phyloP scores from a whole-genome alignment of 2,888 invertebrate genomes.

The Drosophila algonquin region DNA sequence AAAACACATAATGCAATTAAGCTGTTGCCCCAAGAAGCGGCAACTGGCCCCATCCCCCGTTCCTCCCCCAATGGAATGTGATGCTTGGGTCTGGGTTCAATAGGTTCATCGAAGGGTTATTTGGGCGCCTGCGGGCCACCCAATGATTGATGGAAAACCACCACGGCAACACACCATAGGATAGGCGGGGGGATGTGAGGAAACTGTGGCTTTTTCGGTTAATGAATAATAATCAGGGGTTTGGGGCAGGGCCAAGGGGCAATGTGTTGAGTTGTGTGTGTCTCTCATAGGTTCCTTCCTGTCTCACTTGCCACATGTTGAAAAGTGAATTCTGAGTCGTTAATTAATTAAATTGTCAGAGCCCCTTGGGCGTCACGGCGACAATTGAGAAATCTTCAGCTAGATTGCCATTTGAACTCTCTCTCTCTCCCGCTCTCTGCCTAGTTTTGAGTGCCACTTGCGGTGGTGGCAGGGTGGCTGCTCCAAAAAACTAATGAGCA shows the following conservation, averaged over 20 bases:
- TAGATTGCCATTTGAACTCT: constrained; percentile 47
- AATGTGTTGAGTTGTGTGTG: constrained; percentile 18
- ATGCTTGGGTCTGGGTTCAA: constrained; percentile 52
- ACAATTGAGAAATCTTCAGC: constrained; percentile 56
- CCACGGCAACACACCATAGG: constrained; percentile 17
- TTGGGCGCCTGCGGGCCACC: constrained; percentile 36
- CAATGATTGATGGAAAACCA: constrained; percentile 68
- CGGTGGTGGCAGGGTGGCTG: neutral
- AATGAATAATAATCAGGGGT: constrained; percentile 68
- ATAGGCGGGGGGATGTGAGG: neutral
- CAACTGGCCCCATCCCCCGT: constrained; percentile 10
- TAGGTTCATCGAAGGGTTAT: constrained; percentile 52
- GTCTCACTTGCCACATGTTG: constrained; percentile 37
- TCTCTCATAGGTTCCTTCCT: constrained; percentile 32
- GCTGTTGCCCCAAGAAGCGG: constrained; percentile 15
- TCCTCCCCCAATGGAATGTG: too few relatives aligned
- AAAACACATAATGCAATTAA: constrained; percentile 73
- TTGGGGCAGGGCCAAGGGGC: constrained; percentile 34
- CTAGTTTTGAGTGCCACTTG: constrained; percentile 26
- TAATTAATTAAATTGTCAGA: constrained; percentile 73
- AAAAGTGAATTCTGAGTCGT: constrained; percentile 62
- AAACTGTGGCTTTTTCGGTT: constrained; percentile 71
- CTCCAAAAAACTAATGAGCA: constrained; percentile 42
- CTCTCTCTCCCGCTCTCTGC: neutral
- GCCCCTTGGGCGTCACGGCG: constrained; percentile 41